Evolutionary conservation across 1,140 invertebrate species (phyloP).

Genomic region (Euwallacea similis): DNA sequence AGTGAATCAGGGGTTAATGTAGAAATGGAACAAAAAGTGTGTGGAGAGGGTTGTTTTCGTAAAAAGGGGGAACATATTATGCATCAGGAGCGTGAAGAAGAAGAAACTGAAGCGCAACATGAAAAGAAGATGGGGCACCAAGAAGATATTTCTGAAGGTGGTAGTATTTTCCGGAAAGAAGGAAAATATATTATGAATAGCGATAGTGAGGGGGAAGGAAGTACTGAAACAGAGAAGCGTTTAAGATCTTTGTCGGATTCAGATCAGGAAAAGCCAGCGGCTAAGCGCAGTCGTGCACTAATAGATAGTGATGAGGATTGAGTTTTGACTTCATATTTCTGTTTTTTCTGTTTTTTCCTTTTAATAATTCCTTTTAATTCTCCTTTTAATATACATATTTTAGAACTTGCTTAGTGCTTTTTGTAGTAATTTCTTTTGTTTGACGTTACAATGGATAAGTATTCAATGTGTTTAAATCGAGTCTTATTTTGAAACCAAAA

Average conservation of each 20-base stretch:
- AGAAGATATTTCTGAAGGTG: neutral
- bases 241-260: constrained; percentile 38
- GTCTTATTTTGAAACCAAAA: no score
- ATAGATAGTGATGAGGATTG: constrained; percentile 45
- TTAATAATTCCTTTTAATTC: no score
- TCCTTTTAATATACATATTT: no score
- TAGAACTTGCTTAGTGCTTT: no score
- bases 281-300: constrained; percentile 39
- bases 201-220: constrained; percentile 39
- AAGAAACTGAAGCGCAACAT: neutral
- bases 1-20: constrained; percentile 36
- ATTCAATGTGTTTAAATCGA: no score
- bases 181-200: constrained; percentile 35
- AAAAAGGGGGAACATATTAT: no score
- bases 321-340: neutral
- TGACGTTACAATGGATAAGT: no score
- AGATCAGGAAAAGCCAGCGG: constrained; percentile 40
- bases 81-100: neutral
- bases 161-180: constrained; percentile 17
- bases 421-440: no score
- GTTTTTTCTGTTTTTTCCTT: no score
- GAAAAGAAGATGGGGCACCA: no score
- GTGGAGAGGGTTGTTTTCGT: constrained; percentile 1
- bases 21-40: constrained; percentile 2
- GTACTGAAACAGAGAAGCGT: constrained; percentile 27